Percentiles rank a stretch among this genome's conserved stretches.
Conservation (phyloP, 2,888 invertebrate species). For the Spicauda simplicius region DNA sequence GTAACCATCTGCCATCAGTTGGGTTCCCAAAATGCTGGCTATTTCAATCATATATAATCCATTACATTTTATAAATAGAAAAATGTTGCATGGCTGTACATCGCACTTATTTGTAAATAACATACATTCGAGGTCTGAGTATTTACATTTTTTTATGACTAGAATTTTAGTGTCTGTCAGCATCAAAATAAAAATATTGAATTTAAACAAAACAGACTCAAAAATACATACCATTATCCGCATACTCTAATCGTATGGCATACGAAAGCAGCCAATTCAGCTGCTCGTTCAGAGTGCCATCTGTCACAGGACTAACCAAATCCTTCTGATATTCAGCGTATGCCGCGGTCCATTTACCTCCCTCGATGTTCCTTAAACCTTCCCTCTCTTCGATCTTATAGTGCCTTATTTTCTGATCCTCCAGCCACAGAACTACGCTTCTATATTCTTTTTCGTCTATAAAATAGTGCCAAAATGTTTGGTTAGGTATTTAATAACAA, state of each 20-base stretch:
- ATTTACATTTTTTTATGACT: no score
- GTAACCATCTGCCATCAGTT: no score
- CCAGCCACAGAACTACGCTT: conserved; percentile 94
- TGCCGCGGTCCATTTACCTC: conserved; percentile 88
- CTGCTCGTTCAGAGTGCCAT: conserved; percentile 86
- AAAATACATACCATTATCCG: conserved; percentile 87
- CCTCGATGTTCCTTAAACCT: conserved; percentile 87
- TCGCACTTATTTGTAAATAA: no score
- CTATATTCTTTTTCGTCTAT: conserved; percentile 92
- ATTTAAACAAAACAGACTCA: neutral
- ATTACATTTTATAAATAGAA: no score
- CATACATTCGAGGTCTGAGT: no score
- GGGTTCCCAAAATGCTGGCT: no score
- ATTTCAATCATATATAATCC: no score
- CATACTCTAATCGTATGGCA: conserved; percentile 93
- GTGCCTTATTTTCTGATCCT: conserved; percentile 96
- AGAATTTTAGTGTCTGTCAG: no score
- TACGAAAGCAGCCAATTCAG: conserved; percentile 94
- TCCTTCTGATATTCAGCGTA: conserved; percentile 91
- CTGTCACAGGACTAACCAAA: conserved; percentile 88
- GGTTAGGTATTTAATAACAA: neutral
- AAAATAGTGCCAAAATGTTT: conserved; percentile 39
- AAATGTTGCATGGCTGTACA: no score
- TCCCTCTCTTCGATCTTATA: conserved; percentile 93
- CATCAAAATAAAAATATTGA: no score